Base-by-base conservation (phyloP, 2,888 invertebrate genomes). In the Nesidiocoris tenuis region DNA sequence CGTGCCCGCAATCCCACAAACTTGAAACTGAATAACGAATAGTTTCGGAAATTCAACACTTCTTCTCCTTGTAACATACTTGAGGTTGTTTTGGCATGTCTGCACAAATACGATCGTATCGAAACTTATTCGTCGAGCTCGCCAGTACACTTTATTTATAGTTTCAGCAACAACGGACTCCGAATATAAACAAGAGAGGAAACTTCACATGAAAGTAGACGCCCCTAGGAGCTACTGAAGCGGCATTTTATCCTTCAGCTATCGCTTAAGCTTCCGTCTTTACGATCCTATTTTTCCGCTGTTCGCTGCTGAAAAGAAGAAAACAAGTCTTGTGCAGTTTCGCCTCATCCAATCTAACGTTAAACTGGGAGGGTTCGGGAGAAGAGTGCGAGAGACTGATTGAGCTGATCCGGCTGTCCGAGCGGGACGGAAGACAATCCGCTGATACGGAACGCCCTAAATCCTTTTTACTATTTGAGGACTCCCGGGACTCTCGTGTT, bases 381-480 rank as follows among this genome's bases (percentile, higher is more conserved):
- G 39, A 12, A 39, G 12, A 39, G 5, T 39, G n/a, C n/a, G 5
- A 39, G 39, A 39, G 5, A 39, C 39, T 39, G n/a, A n/a, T n/a
- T n/a, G n/a, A n/a, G n/a, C n/a, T n/a, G n/a, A n/a, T n/a, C 12
- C 39, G 3, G 12, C 39, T 39, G 39, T 39, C 5, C 39, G 39
- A 39, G 39, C 39, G 39, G 12, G 39, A 12, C 39, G 39, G 56
- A 67, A 55, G 22, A 12, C 22, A 24, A 67, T 56, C 54, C 56
- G 67, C 67, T 67, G 67, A 67, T 21, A 56, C 67, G 55, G 67
- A 67, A 67, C 67, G 2, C 18, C 54, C 56, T 67, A 67, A 67
- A 67, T 67, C 67, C 67, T 12, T 56, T 67, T 67, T 67, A 67
- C 67, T 67, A 56, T 67, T 67, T 67, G 54, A 67, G 56, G 56